Evolutionary conservation across 2,797 vertebrate genomes (phyloP).

Genomic region (Gypaetus barbatus): DNA sequence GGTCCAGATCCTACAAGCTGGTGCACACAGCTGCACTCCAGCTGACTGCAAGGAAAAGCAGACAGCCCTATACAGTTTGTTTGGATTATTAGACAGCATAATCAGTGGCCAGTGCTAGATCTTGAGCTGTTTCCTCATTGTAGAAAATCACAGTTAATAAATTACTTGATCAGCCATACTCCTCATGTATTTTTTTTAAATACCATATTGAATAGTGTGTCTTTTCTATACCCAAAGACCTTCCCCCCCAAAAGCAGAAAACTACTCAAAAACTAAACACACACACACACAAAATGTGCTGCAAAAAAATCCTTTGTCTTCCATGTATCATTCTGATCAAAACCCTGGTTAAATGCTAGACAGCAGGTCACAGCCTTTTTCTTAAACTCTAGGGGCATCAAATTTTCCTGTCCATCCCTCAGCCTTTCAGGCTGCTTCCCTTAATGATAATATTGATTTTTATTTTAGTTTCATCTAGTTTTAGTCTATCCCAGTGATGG

Average conservation of each 20-base stretch:
- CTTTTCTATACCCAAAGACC: background rate
- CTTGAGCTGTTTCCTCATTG: background rate
- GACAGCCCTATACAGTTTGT: background rate
- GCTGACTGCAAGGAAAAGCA: background rate
- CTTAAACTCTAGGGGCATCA: constrained; percentile 29
- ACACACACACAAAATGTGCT: background rate
- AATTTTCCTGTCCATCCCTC: constrained; percentile 44
- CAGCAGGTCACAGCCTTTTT: constrained; percentile 36
- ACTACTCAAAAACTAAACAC: background rate
- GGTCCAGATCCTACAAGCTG: background rate
- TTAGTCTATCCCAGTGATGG: constrained; percentile 38
- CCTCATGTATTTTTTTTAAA: background rate
- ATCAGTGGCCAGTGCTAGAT: background rate
- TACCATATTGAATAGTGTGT: background rate
- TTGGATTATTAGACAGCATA: background rate
- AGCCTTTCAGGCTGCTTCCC: constrained; percentile 24
- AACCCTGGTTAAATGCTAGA: background rate
- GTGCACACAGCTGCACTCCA: background rate
- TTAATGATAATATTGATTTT: constrained; percentile 66
- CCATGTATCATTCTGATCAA: background rate
- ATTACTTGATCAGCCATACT: background rate
- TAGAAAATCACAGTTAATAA: background rate
- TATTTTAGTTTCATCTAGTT: constrained; percentile 57
- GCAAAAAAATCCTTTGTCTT: background rate
- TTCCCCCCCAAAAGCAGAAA: background rate